These are phyloP conservation scores for Pygmarrhopalites habei DNA, from an alignment of 1,140 invertebrate genomes.

Conservation along the genomic window DNA sequence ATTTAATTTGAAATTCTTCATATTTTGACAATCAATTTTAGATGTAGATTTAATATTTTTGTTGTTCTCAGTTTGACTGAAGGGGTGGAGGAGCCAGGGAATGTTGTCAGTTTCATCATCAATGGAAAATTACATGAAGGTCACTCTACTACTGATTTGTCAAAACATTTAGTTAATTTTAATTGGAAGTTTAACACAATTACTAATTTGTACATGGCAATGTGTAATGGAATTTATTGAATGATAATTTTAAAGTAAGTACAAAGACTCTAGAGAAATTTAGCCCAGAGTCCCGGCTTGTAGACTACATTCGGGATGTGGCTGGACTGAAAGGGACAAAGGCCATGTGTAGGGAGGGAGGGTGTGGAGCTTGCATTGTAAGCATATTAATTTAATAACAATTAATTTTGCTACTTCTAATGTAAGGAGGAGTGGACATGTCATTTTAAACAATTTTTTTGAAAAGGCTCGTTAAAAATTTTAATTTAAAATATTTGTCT, in stretches of 20 bases:
- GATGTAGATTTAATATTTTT: no score
- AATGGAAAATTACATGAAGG: conserved; percentile 1
- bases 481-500: no score
- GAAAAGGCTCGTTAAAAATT: no score
- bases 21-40: no score
- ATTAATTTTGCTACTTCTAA: no score
- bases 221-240: not conserved
- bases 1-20: no score
- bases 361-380: conserved; percentile 37
- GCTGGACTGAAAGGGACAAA: conserved; percentile 25
- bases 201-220: not conserved
- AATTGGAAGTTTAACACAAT: not conserved
- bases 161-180: not conserved
- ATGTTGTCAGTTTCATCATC: not conserved
- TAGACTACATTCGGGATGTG: conserved; percentile 23
- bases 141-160: not conserved
- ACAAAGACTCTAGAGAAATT: not conserved
- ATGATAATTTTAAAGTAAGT: no score
- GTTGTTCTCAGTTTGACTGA: no score
- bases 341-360: conserved; percentile 45
- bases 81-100: not conserved
- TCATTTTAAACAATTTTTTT: no score
- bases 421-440: no score
- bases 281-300: conserved; percentile 3
- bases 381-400: no score